phyloP scores from a whole-genome alignment of 1,140 invertebrate species.

The Uloborus diversus region DNA sequence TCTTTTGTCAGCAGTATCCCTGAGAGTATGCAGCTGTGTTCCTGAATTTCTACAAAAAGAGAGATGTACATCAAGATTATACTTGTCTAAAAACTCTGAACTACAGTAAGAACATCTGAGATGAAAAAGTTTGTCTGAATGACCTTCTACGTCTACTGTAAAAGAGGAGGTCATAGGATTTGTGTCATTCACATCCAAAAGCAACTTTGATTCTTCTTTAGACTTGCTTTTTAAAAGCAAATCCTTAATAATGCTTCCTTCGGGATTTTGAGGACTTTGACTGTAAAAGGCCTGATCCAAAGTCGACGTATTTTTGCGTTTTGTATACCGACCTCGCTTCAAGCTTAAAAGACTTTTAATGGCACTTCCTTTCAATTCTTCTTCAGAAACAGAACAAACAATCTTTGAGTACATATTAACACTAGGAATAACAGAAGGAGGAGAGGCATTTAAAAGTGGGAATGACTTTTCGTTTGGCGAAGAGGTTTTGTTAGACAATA shows the following conservation, averaged over 20 bases:
- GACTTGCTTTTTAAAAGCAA: conserved; percentile 76
- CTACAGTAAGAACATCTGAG: not conserved
- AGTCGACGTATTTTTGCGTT: conserved; percentile 3
- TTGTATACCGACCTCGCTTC: conserved; percentile 4
- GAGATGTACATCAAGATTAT: conserved; percentile 1
- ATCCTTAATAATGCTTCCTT: conserved; percentile 85
- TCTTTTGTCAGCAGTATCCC: conserved; percentile 25
- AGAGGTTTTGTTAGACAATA: not conserved
- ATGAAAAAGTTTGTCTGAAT: not conserved
- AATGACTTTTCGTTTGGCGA: not conserved
- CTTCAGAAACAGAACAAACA: conserved; percentile 24
- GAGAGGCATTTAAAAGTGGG: not conserved
- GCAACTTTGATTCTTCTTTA: conserved; percentile 55
- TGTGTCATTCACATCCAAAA: not conserved
- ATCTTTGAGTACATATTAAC: conserved; percentile 2
- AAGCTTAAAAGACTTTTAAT: conserved; percentile 46
- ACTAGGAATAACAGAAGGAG: not conserved
- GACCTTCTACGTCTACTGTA: not conserved
- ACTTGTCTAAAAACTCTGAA: conserved; percentile 20
- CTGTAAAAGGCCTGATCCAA: conserved; percentile 12
- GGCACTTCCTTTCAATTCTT: conserved; percentile 43
- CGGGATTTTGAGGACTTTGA: conserved; percentile 63
- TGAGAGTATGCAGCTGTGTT: conserved; percentile 3
- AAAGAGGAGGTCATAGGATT: not conserved
- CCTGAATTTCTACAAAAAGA: not conserved